Conservation (phyloP, 1,140 invertebrate species). For the Drosophila yakuba region DNA sequence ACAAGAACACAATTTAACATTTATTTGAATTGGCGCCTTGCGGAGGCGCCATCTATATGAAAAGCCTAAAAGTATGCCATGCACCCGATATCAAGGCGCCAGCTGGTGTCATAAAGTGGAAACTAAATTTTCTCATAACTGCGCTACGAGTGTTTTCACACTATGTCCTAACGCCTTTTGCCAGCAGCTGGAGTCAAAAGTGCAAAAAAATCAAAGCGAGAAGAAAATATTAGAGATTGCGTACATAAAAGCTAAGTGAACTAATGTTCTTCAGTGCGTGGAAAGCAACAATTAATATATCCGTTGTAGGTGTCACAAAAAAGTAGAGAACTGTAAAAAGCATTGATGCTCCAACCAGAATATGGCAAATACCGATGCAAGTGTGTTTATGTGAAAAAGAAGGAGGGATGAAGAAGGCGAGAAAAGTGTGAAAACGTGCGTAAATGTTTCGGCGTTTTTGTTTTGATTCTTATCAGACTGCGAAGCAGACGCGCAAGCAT, state of each 20-base stretch:
- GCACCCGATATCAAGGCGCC: neutral
- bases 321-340: neutral
- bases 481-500: slow-evolving; percentile 61
- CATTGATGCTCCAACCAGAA: neutral
- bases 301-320: too few species aligned
- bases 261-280: neutral
- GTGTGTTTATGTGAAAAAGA: neutral
- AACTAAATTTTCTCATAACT: neutral
- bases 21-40: neutral
- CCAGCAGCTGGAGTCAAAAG: neutral
- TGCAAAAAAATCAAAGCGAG: neutral
- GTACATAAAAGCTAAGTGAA: neutral
- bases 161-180: slow-evolving; percentile 8
- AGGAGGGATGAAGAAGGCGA: too few species aligned
- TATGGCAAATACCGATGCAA: too few species aligned
- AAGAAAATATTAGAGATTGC: neutral
- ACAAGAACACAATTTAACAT: too few species aligned
- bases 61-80: slow-evolving; percentile 34
- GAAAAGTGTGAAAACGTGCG: slow-evolving; percentile 41
- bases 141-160: neutral
- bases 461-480: slow-evolving; percentile 77
- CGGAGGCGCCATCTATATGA: neutral
- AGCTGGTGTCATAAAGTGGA: neutral
- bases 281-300: too few species aligned
- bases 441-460: slow-evolving; percentile 67